phyloP scores from a whole-genome alignment of 1,140 invertebrate species.

The Saccostrea echinata region DNA sequence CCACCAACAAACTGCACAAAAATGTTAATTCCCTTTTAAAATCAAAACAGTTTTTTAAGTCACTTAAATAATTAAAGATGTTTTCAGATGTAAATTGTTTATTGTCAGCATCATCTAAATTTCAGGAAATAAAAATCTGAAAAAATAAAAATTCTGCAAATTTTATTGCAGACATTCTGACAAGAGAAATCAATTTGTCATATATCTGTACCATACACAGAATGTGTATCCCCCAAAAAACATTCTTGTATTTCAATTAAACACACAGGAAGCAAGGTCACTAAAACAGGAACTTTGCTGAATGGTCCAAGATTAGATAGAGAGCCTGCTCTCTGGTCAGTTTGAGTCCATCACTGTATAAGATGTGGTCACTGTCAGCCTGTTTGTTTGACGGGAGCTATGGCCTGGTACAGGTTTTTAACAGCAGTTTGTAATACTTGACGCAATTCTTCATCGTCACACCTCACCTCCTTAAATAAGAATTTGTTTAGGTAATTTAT shows the following conservation, averaged over 20 bases:
- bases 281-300: not conserved
- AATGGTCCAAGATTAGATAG: not conserved
- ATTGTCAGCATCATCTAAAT: not conserved
- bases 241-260: too few species aligned
- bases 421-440: slow-evolving; percentile 93
- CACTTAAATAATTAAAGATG: not conserved
- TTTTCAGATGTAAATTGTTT: not conserved
- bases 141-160: not conserved
- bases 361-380: slow-evolving; percentile 11
- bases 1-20: too few species aligned
- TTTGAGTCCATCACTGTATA: not conserved
- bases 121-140: not conserved
- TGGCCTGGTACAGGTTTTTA: slow-evolving; percentile 90
- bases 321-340: not conserved
- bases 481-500: not conserved
- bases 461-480: slow-evolving; percentile 87
- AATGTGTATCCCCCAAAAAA: not conserved
- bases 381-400: slow-evolving; percentile 84
- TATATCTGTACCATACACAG: not conserved
- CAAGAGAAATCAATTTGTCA: not conserved
- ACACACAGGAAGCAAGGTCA: too few species aligned
- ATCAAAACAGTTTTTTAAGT: not conserved
- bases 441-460: slow-evolving; percentile 90
- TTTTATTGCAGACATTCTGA: not conserved
- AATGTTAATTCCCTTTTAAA: not conserved